Evolutionary conservation across 2,888 invertebrate species (phyloP), one percentile per base, ranked within the genome.

Genomic region (Plagodis dolabraria): DNA sequence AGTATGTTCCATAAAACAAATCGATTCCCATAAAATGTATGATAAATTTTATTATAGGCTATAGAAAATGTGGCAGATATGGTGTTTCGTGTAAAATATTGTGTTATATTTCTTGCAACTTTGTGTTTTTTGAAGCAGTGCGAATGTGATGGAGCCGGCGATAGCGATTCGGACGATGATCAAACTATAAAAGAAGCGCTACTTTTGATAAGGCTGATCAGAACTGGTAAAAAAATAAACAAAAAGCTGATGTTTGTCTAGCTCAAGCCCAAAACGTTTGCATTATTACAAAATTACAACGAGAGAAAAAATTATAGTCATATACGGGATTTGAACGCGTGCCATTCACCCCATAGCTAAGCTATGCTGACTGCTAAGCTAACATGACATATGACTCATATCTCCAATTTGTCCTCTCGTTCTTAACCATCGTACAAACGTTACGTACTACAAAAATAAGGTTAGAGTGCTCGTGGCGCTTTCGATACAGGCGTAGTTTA

Each of bases 191-290:
- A 74, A 47, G 74, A 85, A 66, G 85, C 85, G 6, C 59, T 85
- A 38, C 54, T 78, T 45, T 67, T 85, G 56, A 79, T 85, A 4
- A 69, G 79, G 12, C 60, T 85, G 34, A 72, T 85, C 5, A 84
- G 77, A 75, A 67, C 77, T 61, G 83, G 85, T 83, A 71, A 53
- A 6, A 38, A 11, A 7, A 45, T 33, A 1, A 35, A 35, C n/a
- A 6, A 12, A 2, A 9, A 33, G 2, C 2, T 33, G n/a, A 46
- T 33, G 7, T 6, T 6, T 10, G n/a, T 2, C 7, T 44, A 12
- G 22, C 4, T 22, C 2, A 22, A 22, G 22, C 22, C n/a, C n/a
- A 2, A 22, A 22, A 22, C 22, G 22, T 22, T 2, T n/a, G n/a
- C n/a, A n/a, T n/a, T n/a, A n/a, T n/a, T n/a, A n/a, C n/a, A n/a